A percentile compares a stretch with the other conserved stretches of the same genome.
Conservation (phyloP, 2,888 invertebrate genomes). For the Cepaea hortensis region DNA sequence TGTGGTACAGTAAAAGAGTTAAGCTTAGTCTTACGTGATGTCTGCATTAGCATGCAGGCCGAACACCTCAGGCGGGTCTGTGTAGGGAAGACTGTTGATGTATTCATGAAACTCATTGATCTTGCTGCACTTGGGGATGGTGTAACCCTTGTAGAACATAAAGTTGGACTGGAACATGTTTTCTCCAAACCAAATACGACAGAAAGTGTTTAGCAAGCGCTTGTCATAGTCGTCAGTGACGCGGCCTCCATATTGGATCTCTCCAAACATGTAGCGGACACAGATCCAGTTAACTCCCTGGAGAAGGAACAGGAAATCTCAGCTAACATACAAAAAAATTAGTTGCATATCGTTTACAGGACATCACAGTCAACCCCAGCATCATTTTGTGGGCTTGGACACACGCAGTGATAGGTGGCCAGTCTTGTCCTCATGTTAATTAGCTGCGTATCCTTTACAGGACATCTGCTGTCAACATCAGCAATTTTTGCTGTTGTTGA, state of each 20-base stretch:
- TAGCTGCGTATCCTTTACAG: no score
- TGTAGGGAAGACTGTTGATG: conserved; percentile 71
- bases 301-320: not conserved
- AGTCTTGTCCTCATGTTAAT: no score
- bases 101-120: conserved; percentile 72
- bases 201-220: conserved; percentile 76
- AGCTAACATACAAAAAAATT: no score
- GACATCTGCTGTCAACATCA: no score
- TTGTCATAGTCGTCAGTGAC: conserved; percentile 77
- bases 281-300: conserved; percentile 76
- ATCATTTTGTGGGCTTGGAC: no score
- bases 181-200: conserved; percentile 76
- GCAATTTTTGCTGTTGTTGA: no score
- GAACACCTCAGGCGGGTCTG: conserved; percentile 76
- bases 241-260: conserved; percentile 77
- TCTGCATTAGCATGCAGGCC: conserved; percentile 77
- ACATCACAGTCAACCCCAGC: no score
- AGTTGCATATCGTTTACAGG: no score
- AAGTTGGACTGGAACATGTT: conserved; percentile 74
- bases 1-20: no score
- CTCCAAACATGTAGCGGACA: conserved; percentile 77
- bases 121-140: conserved; percentile 74
- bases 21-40: conserved; percentile 71
- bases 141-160: conserved; percentile 75
- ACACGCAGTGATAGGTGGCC: no score